Conservation (phyloP, 2,113 vertebrate genomes). For the Azemiops feae region DNA sequence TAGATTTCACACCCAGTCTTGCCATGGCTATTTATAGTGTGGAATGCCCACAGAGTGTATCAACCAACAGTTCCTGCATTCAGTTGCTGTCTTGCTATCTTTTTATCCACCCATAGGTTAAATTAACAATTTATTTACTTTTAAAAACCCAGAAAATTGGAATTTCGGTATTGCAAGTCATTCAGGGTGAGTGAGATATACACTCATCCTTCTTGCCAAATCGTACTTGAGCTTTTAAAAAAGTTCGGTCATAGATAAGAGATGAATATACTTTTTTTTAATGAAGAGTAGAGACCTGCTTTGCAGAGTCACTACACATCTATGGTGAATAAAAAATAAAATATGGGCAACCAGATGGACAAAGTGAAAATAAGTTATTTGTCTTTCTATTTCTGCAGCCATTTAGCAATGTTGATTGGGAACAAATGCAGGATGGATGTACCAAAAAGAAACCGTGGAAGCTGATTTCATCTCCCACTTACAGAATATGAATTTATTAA, state of each 20-base stretch:
- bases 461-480: not conserved
- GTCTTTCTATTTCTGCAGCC: not conserved
- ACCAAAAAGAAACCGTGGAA: not conserved
- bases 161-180: not conserved
- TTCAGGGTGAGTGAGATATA: not conserved
- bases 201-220: not conserved
- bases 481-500: not conserved
- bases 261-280: not conserved
- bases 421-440: not conserved
- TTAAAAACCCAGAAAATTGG: not conserved
- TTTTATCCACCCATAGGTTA: not conserved
- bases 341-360: not conserved
- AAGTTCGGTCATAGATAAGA: not conserved
- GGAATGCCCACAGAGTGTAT: slow-evolving; percentile 5
- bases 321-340: not conserved
- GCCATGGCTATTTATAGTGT: slow-evolving; percentile 28
- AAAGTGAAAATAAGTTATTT: not conserved
- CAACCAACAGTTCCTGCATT: slow-evolving; percentile 7
- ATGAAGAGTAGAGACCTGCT: too few species aligned
- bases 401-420: not conserved
- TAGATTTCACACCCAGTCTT: slow-evolving; percentile 15
- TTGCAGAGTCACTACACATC: not conserved
- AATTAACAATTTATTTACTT: slow-evolving; percentile 1
- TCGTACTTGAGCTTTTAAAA: not conserved
- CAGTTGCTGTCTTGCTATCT: not conserved